Evolutionary conservation across 1,140 invertebrate species (phyloP), one percentile per base, ranked within the genome.

Genomic region (Periplaneta americana): DNA sequence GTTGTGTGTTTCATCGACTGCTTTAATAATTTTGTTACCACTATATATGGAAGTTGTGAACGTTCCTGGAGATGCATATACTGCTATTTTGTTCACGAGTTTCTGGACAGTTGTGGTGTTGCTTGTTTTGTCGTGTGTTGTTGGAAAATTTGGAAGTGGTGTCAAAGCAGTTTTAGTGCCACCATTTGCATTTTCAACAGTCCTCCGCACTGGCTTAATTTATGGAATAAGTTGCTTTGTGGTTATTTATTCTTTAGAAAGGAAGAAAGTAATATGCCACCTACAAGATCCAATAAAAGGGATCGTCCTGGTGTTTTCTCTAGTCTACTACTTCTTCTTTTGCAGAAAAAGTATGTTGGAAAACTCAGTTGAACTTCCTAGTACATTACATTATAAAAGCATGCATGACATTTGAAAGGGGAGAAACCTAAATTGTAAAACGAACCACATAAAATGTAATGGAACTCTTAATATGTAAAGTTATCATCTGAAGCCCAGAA

Each of bases 211-310:
- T 79, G 85, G 85, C 11, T 79, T 84, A 76, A 78, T 81, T 13
- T 79, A 83, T 80, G 84, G 83, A 17, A 37, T 85, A 4, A 82
- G 83, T 77, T 48, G 83, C 33, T 34, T 85, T 39, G 79, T 85
- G 28, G 32, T 85, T 36, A 80, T 84, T 57, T 85, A 85, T 79
- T 35, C 88, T 0, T 83, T 89, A 76, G 89, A 90, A 82, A 85
- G 86, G 48, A 86, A 88, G 34, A 85, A 90, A 83, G 91, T 92
- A 28, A 84, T 91, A 18, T 92, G 91, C 83, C 91, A 92, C 85
- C 86, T 92, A 9, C 91, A 92, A 84, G 91, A 92, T 85, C 91
- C 91, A 0, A 89, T 92, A 34, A 91, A 92, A 83, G 91, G 91
- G 39, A 87, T 91, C 33, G 86, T 90, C 6, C 84, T 92, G 39